Percentiles rank a stretch among this genome's conserved stretches.
Evolutionary conservation across 2,888 invertebrate genomes (phyloP).

Genomic region (Trichogramma dendrolimi): DNA sequence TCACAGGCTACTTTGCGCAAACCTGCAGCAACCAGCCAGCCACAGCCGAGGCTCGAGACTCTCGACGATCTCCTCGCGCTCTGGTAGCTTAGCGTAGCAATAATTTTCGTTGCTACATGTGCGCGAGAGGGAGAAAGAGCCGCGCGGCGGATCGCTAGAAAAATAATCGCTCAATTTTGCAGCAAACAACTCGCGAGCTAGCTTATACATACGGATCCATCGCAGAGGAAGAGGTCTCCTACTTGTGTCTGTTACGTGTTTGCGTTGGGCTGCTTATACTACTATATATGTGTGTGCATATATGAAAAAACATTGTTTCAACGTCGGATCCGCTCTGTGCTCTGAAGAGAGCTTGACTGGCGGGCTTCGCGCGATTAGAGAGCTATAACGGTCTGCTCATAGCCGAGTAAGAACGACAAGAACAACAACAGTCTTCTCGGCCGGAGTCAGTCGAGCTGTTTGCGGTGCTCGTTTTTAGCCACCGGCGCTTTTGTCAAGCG

Average conservation of each 20-base stretch:
- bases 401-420: neutral
- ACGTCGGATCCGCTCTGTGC: too few species aligned
- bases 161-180: too few species aligned
- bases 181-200: too few species aligned
- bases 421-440: conserved; percentile 24
- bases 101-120: neutral
- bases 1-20: conserved; percentile 4
- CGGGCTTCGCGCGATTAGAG: conserved; percentile 32
- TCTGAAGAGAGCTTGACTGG: conserved; percentile 19
- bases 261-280: too few species aligned
- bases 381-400: conserved; percentile 35
- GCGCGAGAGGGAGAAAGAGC: neutral
- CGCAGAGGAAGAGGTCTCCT: too few species aligned
- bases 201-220: too few species aligned
- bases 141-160: neutral
- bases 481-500: conserved; percentile 12
- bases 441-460: conserved; percentile 24
- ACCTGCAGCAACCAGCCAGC: neutral
- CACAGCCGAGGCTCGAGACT: neutral
- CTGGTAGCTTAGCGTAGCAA: too few species aligned
- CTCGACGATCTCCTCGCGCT: too few species aligned
- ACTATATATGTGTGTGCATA: neutral
- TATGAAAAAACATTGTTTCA: neutral
- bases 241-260: too few species aligned
- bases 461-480: neutral